Evolutionary conservation across 2,797 vertebrate genomes (phyloP).

Genomic region (Triplophysa bombifrons): DNA sequence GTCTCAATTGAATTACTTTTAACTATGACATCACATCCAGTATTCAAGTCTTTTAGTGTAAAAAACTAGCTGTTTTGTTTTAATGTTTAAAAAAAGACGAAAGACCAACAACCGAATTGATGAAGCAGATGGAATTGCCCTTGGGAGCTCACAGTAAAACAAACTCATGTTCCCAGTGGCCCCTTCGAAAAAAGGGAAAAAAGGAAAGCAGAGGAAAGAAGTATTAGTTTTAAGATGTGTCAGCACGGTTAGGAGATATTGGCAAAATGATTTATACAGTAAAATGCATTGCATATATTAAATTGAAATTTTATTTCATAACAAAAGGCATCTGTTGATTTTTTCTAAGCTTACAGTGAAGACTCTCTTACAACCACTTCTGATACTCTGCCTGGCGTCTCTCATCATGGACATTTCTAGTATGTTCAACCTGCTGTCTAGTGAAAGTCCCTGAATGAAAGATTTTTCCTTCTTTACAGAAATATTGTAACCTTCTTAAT

Average conservation of each 20-base stretch:
- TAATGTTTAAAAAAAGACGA: constrained; percentile 9
- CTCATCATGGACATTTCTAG: too few species aligned
- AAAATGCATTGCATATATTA: neutral
- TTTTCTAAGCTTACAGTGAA: too few species aligned
- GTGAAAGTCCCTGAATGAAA: neutral
- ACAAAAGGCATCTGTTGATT: neutral
- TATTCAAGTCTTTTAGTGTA: neutral
- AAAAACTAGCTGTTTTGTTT: constrained; percentile 1
- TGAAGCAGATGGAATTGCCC: constrained; percentile 1
- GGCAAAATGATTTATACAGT: neutral
- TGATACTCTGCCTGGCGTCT: neutral
- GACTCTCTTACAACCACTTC: too few species aligned
- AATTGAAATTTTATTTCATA: neutral
- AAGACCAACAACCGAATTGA: constrained; percentile 12
- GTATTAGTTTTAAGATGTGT: neutral
- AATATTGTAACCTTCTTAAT: too few species aligned
- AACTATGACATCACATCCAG: neutral
- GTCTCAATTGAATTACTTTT: constrained; percentile 5
- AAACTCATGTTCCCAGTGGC: neutral
- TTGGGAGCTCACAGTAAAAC: constrained; percentile 11
- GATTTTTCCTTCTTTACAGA: too few species aligned
- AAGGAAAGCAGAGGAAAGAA: neutral
- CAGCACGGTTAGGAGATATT: neutral
- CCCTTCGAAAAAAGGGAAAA: neutral
- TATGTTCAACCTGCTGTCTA: neutral